These are phyloP conservation scores for Whitmania pigra DNA, from an alignment of 1,140 invertebrate species.

Conservation along the genomic window DNA sequence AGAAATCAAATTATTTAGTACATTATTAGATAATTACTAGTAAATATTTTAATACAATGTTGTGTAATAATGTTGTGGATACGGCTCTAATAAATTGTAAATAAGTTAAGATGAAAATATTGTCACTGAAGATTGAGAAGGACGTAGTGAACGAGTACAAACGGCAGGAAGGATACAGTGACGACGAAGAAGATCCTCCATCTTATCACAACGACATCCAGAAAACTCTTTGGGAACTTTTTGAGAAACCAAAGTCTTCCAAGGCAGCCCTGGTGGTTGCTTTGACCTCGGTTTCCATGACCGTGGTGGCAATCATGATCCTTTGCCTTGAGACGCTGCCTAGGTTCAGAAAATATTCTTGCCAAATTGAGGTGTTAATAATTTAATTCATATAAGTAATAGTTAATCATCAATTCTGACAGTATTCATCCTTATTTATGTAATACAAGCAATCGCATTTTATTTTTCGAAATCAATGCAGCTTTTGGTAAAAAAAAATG, in stretches of 20 bases:
- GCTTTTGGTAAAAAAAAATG: too few species aligned
- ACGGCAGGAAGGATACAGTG: constrained; percentile 37
- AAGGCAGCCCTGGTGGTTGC: constrained; percentile 36
- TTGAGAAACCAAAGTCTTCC: constrained; percentile 42
- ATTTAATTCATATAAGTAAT: background rate
- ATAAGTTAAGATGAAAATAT: too few species aligned
- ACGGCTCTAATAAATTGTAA: too few species aligned
- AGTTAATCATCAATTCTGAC: too few species aligned
- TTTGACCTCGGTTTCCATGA: constrained; percentile 38
- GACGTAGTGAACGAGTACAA: constrained; percentile 38
- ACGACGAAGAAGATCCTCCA: constrained; percentile 34
- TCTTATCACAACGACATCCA: constrained; percentile 28
- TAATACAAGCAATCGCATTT: too few species aligned
- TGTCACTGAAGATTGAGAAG: constrained; percentile 32
- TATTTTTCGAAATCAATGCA: too few species aligned
- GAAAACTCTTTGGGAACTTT: constrained; percentile 39
- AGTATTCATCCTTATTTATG: too few species aligned
- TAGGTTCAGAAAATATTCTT: constrained; percentile 27
- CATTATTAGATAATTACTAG: too few species aligned
- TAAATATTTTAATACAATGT: too few species aligned
- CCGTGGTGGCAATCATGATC: constrained; percentile 38
- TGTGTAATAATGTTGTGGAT: too few species aligned
- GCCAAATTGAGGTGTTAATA: constrained; percentile 30
- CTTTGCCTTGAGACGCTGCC: constrained; percentile 41
- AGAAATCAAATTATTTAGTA: too few species aligned